Conservation (phyloP, 2,888 invertebrate species). For the Diaprepes abbreviatus region DNA sequence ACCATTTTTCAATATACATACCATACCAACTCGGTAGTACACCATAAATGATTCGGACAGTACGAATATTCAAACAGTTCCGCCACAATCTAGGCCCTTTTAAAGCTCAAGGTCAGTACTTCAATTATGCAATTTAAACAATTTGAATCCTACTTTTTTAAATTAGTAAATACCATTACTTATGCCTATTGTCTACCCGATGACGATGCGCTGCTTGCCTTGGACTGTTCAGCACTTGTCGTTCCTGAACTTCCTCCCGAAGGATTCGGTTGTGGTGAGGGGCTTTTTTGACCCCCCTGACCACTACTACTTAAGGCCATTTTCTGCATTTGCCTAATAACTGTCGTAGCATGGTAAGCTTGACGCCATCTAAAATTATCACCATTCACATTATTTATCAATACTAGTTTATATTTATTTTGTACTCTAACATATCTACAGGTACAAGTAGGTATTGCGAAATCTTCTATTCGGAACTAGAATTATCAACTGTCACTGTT, state of each 20-base stretch:
- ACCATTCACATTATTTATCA: too few relatives aligned
- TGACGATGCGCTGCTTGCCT: constrained; percentile 46
- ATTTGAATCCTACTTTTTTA: constrained; percentile 13
- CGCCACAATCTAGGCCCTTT: constrained; percentile 4
- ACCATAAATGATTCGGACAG: background rate
- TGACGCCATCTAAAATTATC: constrained; percentile 70
- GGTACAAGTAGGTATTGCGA: too few relatives aligned
- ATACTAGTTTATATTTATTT: too few relatives aligned
- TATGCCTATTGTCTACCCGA: constrained; percentile 38
- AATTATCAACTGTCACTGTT: too few relatives aligned
- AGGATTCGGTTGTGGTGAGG: constrained; percentile 54
- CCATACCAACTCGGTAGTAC: background rate
- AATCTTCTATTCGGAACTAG: too few relatives aligned
- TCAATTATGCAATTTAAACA: constrained; percentile 24
- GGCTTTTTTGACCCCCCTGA: constrained; percentile 60
- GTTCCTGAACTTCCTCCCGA: constrained; percentile 29
- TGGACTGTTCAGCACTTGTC: constrained; percentile 40
- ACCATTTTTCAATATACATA: constrained; percentile 1
- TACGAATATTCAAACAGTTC: background rate
- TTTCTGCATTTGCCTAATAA: constrained; percentile 97
- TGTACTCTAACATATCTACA: too few relatives aligned
- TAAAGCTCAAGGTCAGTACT: constrained; percentile 16
- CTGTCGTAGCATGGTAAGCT: constrained; percentile 98
- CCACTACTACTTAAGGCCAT: constrained; percentile 84
- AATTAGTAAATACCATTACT: background rate